phyloP scores from a whole-genome alignment of 2,797 vertebrate genomes.

The Champsocephalus esox region DNA sequence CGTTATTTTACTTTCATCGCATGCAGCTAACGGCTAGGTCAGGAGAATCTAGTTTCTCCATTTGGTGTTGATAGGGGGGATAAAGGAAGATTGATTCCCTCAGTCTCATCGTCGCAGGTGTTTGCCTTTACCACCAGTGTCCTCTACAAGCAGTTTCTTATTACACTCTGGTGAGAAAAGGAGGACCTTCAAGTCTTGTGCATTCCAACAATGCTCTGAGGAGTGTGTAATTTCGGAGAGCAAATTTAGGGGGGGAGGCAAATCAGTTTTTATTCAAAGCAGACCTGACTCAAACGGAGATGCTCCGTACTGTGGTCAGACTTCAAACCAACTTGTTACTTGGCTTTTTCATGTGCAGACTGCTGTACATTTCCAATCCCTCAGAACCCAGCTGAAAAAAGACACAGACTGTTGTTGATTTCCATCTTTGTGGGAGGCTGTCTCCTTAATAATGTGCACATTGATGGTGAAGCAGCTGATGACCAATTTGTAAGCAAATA shows the following conservation, averaged over 20 bases:
- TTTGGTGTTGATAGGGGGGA: constrained; percentile 77
- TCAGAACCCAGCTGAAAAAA: constrained; percentile 71
- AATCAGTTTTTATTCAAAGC: constrained; percentile 89
- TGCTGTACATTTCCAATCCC: constrained; percentile 82
- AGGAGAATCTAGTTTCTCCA: constrained; percentile 75
- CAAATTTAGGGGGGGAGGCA: constrained; percentile 78
- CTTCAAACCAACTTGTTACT: constrained; percentile 85
- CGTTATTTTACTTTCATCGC: constrained; percentile 72
- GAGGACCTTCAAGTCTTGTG: constrained; percentile 77
- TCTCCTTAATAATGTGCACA: constrained; percentile 54
- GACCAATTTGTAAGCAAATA: constrained; percentile 44
- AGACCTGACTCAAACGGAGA: constrained; percentile 86
- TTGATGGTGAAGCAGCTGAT: constrained; percentile 60
- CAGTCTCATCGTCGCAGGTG: constrained; percentile 84
- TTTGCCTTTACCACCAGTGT: constrained; percentile 80
- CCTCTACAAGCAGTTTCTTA: constrained; percentile 82
- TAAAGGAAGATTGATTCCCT: constrained; percentile 83
- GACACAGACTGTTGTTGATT: constrained; percentile 71
- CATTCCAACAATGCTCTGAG: constrained; percentile 80
- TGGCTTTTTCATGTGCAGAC: constrained; percentile 85
- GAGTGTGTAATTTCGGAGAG: constrained; percentile 84
- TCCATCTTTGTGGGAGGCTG: constrained; percentile 67
- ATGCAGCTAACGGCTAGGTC: constrained; percentile 72
- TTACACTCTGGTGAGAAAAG: constrained; percentile 77
- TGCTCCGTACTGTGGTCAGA: constrained; percentile 87